These are phyloP conservation scores for Hirundo rustica DNA, from an alignment of 2,797 vertebrate species.

Conservation along the genomic window DNA sequence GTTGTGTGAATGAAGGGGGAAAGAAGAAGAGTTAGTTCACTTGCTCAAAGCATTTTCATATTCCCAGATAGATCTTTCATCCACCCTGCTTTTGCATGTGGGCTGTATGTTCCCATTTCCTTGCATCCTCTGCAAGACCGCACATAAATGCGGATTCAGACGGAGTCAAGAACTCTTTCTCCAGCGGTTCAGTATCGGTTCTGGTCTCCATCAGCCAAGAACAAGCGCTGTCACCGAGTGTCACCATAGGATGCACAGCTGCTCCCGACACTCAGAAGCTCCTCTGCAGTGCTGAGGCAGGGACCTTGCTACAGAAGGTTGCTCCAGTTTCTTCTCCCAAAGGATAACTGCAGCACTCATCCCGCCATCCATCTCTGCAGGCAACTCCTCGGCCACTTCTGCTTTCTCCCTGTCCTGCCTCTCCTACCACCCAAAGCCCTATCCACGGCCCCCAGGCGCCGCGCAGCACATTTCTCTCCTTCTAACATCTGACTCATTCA, in stretches of 20 bases:
- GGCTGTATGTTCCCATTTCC: background rate
- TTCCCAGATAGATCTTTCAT: conserved; percentile 27
- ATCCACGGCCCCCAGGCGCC: background rate
- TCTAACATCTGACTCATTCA: background rate
- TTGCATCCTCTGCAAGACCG: background rate
- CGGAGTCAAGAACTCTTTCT: background rate
- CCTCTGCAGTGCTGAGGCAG: background rate
- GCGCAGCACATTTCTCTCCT: background rate
- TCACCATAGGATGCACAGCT: background rate
- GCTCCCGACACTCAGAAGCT: background rate
- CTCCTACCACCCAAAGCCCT: background rate
- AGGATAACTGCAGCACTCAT: background rate
- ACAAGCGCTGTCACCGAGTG: background rate
- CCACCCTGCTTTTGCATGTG: background rate
- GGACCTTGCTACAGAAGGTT: background rate
- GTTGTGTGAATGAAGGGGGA: background rate
- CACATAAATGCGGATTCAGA: background rate
- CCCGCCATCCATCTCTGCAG: background rate
- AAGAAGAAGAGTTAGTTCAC: conserved; percentile 33
- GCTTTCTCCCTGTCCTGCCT: background rate
- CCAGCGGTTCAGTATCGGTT: background rate
- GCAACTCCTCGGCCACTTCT: background rate
- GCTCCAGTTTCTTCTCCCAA: background rate
- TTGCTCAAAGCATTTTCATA: conserved; percentile 34
- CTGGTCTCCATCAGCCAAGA: background rate